phyloP scores from a whole-genome alignment of 2,113 vertebrate genomes.

The Nerophis ophidion region DNA sequence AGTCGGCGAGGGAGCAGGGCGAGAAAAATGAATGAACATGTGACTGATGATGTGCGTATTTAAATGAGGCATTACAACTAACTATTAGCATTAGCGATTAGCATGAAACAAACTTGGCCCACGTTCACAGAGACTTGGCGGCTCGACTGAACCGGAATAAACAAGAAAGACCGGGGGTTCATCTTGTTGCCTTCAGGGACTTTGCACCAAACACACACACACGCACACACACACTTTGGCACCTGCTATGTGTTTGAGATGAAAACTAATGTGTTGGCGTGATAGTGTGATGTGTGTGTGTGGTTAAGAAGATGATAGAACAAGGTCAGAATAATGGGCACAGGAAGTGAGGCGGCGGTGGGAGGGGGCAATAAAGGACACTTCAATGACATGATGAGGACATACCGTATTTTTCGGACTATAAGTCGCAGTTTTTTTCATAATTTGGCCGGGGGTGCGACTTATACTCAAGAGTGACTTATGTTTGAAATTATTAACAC shows the following conservation, averaged over 20 bases:
- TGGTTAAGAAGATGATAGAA: conserved; percentile 3
- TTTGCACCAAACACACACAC: background rate
- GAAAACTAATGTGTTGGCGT: background rate
- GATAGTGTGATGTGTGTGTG: background rate
- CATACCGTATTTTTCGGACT: background rate
- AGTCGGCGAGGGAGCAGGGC: background rate
- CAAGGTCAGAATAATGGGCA: background rate
- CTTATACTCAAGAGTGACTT: no score
- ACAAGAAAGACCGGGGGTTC: background rate
- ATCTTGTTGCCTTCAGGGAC: no score
- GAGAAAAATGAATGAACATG: background rate
- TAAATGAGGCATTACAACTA: background rate
- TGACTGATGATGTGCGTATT: background rate
- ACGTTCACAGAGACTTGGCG: no score
- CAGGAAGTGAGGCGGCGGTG: background rate
- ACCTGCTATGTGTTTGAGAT: conserved; percentile 5
- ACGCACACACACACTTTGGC: conserved; percentile 1
- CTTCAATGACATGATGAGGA: conserved; percentile 12
- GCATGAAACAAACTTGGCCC: no score
- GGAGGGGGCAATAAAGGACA: conserved; percentile 7
- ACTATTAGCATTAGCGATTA: no score
- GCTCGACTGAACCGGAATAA: background rate
- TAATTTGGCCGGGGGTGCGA: no score
- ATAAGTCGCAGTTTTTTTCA: no score
- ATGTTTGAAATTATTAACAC: no score